Conservation (phyloP, 2,888 invertebrate genomes). For the Micoletzkya japonica region DNA sequence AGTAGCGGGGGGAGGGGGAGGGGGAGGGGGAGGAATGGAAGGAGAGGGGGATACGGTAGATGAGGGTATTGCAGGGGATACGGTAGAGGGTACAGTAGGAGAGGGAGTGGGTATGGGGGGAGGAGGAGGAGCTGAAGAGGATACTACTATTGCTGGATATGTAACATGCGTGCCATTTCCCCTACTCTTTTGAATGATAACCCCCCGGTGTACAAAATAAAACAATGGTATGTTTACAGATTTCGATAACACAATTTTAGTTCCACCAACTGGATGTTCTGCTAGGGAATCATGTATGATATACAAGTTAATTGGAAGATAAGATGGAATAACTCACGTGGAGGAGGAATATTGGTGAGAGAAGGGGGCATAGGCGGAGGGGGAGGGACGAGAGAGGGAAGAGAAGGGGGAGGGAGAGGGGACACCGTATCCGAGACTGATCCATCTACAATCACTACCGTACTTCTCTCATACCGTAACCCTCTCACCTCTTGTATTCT, state of each 20-base stretch:
- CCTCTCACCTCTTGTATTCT: neutral
- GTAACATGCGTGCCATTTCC: neutral
- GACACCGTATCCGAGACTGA: slow-evolving; percentile 11
- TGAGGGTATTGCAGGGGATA: slow-evolving; percentile 25
- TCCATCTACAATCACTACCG: neutral
- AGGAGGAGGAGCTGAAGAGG: slow-evolving; percentile 6
- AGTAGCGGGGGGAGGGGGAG: slow-evolving; percentile 31
- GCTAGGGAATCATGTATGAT: too few species aligned
- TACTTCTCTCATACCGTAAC: neutral
- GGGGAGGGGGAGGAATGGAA: slow-evolving; percentile 25
- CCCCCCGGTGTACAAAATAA: too few species aligned
- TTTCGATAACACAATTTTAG: too few species aligned
- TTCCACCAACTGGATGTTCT: too few species aligned
- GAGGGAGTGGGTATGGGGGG: neutral
- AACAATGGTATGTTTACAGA: neutral
- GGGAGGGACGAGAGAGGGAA: neutral
- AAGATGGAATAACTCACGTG: too few species aligned
- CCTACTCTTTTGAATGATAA: neutral
- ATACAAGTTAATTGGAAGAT: too few species aligned
- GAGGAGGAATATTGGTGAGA: neutral
- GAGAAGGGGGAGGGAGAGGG: slow-evolving; percentile 9
- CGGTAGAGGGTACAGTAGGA: slow-evolving; percentile 20
- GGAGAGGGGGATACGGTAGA: slow-evolving; percentile 1
- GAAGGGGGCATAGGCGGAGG: neutral
- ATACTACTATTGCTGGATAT: neutral